Base-by-base conservation (phyloP, 53 echinoderm and acorn worm genomes). In the Glandiceps talaboti region DNA sequence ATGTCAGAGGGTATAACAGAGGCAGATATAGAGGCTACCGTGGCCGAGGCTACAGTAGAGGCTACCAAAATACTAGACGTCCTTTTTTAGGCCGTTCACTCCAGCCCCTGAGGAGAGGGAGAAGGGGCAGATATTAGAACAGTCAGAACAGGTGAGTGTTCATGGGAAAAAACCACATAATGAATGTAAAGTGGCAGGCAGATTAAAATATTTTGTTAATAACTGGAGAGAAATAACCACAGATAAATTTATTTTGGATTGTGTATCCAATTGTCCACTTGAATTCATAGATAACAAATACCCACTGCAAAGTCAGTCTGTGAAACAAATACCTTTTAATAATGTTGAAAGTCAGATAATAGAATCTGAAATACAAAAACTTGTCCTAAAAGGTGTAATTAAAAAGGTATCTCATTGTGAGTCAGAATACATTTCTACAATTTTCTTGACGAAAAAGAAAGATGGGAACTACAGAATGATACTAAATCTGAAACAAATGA, bases 151-250 rank as follows among this genome's bases (percentile, higher is more conserved):
- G n/a, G n/a, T n/a, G n/a, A n/a, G n/a, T n/a, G n/a, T n/a, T n/a
- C n/a, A n/a, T n/a, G n/a, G n/a, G n/a, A n/a, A n/a, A n/a, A n/a
- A n/a, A n/a, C n/a, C n/a, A n/a, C n/a, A n/a, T n/a, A n/a, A n/a
- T n/a, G n/a, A n/a, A n/a, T n/a, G n/a, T n/a, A 12, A 12, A 12
- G 76, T 77, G 72, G 82, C 86, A 76, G 85, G 85, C 30, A 85
- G 85, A 81, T 76, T 85, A 81, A 81, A 81, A 85, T 77, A 81
- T 26, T 85, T 85, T 85, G 81, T 76, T n/a, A 64, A 32, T 31
- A 31, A 80, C 28, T 85, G 81, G 85, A 74, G 81, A 33, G 73
- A 85, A n/a, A 33, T 85, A 72, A 85, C 81, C 0, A 74, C 85
- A 33, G 85, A 85, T 80, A 73, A 32, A 29, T 33, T 73, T 30